Conservation (phyloP, 2,888 invertebrate species). For the Prenolepis imparis region DNA sequence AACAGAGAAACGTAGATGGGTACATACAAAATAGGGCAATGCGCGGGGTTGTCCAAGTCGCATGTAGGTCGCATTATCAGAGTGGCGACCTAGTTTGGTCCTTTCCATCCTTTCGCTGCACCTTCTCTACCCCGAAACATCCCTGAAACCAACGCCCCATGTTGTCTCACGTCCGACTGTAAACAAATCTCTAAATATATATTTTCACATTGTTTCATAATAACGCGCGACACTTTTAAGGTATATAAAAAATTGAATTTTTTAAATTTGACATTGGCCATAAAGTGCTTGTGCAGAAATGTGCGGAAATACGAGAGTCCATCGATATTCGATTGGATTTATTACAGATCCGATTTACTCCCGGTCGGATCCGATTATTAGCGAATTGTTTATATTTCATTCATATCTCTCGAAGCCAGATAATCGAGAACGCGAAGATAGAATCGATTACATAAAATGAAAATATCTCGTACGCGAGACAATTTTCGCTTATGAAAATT, state of each 20-base stretch:
- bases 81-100: slow-evolving; percentile 81
- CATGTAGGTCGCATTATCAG: slow-evolving; percentile 84
- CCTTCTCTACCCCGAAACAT: slow-evolving; percentile 61
- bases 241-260: slow-evolving; percentile 11
- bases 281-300: background rate
- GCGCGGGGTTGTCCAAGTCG: slow-evolving; percentile 61
- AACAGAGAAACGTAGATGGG: slow-evolving; percentile 53
- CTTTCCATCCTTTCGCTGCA: slow-evolving; percentile 45
- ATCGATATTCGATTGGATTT: slow-evolving; percentile 20
- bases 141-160: slow-evolving; percentile 60
- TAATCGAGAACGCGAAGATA: background rate
- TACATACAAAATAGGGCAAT: slow-evolving; percentile 39
- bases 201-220: slow-evolving; percentile 47
- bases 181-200: slow-evolving; percentile 67
- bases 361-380: background rate
- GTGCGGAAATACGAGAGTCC: background rate
- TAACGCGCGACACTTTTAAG: background rate
- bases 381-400: slow-evolving; percentile 31
- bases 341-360: background rate
- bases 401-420: background rate
- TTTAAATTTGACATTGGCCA: background rate
- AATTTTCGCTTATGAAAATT: slow-evolving; percentile 18
- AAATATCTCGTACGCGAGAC: background rate
- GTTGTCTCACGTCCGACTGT: slow-evolving; percentile 44
- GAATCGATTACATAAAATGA: slow-evolving; percentile 9